Evolutionary conservation across 1,140 invertebrate genomes (phyloP).

Genomic region (Diprion similis): DNA sequence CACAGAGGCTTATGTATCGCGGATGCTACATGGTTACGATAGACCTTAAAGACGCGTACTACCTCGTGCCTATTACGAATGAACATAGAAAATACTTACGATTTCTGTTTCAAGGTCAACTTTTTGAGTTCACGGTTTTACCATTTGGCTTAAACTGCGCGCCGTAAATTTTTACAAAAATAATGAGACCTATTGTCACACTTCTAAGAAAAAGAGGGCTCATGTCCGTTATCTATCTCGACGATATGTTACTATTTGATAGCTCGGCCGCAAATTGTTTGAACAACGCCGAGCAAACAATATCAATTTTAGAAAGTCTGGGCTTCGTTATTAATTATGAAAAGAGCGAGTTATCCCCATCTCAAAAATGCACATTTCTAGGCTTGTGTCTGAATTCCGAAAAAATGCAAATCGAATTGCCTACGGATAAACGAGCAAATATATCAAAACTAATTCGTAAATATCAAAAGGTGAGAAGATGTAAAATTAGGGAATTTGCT

Average conservation of each 20-base stretch:
- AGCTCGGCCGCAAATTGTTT: slow-evolving; percentile 11
- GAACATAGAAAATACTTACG: background rate
- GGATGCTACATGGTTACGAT: background rate
- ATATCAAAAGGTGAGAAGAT: no score
- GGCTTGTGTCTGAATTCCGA: slow-evolving; percentile 30
- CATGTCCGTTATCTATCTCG: slow-evolving; percentile 32
- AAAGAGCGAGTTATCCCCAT: slow-evolving; percentile 25
- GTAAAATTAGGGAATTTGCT: no score
- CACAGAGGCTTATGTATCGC: background rate
- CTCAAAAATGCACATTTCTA: slow-evolving; percentile 26
- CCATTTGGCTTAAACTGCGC: background rate
- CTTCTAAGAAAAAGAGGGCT: slow-evolving; percentile 20
- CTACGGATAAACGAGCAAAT: slow-evolving; percentile 21
- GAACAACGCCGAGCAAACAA: slow-evolving; percentile 15
- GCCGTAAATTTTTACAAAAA: background rate
- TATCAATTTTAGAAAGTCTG: slow-evolving; percentile 6
- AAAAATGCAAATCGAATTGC: slow-evolving; percentile 25
- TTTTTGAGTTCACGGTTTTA: background rate
- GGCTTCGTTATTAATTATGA: slow-evolving; percentile 27
- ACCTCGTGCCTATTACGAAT: background rate
- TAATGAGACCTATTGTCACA: slow-evolving; percentile 21
- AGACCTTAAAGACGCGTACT: background rate
- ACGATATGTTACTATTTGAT: slow-evolving; percentile 32
- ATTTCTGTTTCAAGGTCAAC: background rate
- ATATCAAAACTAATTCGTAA: slow-evolving; percentile 18